A percentile compares a stretch with the other conserved stretches of the same genome.
Conservation (phyloP, 2,888 invertebrate genomes). For the Harpalus rubripes region DNA sequence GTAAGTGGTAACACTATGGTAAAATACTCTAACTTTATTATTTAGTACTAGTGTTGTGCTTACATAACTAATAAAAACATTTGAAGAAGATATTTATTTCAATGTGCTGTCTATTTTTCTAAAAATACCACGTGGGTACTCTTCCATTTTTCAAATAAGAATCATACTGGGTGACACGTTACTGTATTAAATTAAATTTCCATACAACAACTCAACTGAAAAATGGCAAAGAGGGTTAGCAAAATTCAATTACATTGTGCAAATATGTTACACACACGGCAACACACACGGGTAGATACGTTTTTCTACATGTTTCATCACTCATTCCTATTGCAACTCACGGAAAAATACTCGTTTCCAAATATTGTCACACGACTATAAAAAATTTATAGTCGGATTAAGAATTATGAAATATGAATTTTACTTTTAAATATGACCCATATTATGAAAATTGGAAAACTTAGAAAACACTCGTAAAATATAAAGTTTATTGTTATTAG, state of each 20-base stretch:
- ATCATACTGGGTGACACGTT: neutral
- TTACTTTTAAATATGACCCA: neutral
- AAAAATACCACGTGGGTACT: too few species aligned
- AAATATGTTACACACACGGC: slow-evolving; percentile 34
- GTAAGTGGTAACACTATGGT: too few species aligned
- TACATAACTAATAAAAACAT: too few species aligned
- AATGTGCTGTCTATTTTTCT: too few species aligned
- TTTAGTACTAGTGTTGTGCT: too few species aligned
- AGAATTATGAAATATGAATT: neutral
- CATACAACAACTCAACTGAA: slow-evolving; percentile 12
- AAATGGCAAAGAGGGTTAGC: slow-evolving; percentile 20
- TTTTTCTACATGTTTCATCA: neutral
- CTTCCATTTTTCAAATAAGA: too few species aligned
- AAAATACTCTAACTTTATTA: too few species aligned
- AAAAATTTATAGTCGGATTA: neutral
- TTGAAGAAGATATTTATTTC: too few species aligned
- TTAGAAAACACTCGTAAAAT: neutral
- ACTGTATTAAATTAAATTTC: slow-evolving; percentile 28
- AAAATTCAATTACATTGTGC: slow-evolving; percentile 29
- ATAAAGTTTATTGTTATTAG: neutral
- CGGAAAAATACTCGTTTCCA: neutral
- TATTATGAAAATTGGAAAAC: neutral
- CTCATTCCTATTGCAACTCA: neutral
- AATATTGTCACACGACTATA: neutral
- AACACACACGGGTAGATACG: neutral